A percentile compares a stretch with the other conserved stretches of the same genome.
Conservation (phyloP, 2,888 invertebrate species). For the Theristus sp. region DNA sequence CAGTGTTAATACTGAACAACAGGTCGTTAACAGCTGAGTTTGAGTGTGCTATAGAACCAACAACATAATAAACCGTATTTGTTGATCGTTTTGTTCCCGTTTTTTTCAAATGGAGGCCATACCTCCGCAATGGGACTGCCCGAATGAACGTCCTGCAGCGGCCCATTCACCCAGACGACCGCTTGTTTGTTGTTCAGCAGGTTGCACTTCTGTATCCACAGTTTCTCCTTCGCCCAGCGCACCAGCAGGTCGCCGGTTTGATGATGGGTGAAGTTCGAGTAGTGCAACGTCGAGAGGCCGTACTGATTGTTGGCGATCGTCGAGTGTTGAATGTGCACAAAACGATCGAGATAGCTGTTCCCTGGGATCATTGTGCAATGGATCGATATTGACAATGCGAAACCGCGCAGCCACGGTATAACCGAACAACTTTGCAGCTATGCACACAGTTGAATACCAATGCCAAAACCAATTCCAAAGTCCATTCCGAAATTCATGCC, state of each 20-base stretch:
- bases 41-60: too few relatives aligned
- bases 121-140: slow-evolving; percentile 52
- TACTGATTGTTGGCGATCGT: slow-evolving; percentile 43
- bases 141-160: slow-evolving; percentile 20
- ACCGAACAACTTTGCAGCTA: too few relatives aligned
- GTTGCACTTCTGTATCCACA: slow-evolving; percentile 26
- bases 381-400: too few relatives aligned
- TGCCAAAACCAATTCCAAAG: too few relatives aligned
- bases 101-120: slow-evolving; percentile 35
- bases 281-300: slow-evolving; percentile 63
- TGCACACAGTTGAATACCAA: too few relatives aligned
- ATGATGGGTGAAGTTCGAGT: slow-evolving; percentile 32
- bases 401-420: too few relatives aligned
- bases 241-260: slow-evolving; percentile 20
- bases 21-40: too few relatives aligned
- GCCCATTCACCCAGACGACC: slow-evolving; percentile 26
- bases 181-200: slow-evolving; percentile 22
- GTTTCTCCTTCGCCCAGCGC: slow-evolving; percentile 19
- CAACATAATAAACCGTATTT: too few relatives aligned
- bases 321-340: slow-evolving; percentile 21
- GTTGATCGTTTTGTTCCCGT: too few relatives aligned
- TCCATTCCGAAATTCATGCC: too few relatives aligned
- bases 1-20: too few relatives aligned
- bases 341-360: slow-evolving; percentile 7
- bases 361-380: too few relatives aligned